Evolutionary conservation across 2,113 vertebrate species (phyloP), one percentile per base, ranked within the genome.

Genomic region (Nettapus auritus): DNA sequence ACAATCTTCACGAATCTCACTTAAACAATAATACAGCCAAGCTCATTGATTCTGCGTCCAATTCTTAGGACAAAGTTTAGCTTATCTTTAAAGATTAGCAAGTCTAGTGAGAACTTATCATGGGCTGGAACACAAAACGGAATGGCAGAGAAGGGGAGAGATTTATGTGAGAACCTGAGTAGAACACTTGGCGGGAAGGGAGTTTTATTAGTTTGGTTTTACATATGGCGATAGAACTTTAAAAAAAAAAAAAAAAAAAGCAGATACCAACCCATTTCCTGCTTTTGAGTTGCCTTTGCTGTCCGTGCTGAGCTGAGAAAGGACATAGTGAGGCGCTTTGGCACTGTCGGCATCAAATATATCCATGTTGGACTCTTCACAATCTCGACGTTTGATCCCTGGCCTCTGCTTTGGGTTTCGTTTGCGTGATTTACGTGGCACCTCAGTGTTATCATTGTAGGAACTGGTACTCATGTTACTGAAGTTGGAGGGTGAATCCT

Each of bases 301-400:
- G 98, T 99, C 99, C 86, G 98, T 98, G 93, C 98, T 98, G 84
- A 99, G 99, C 97, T 99, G 99, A 82, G 99, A 99, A 97, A 99
- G 98, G 95, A 99, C 99, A 98, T 99, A 99, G 98, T 99, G 99
- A 91, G 99, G 99, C 83, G 98, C 99, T 98, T 99, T 99, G 98
- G 99, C 99, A 96, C 99, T 99, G 98, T 99, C 99, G 82, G 99
- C 99, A 98, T 99, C 99, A 97, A 99, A 99, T 96, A 99, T 98
- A 94, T 99, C 99, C 99, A 99, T 99, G 98, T 98, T 99, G 98
- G 99, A 98, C 92, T 98, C 98, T 92, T 98, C 98, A 67, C 98
- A 97, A 68, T 98, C 97, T 70, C 95, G 98, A 53, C 98, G 97
- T 98, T 99, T 99, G 89, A 99, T 98, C 82, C 99, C 99, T 42